These are phyloP conservation scores for Ellobius talpinus DNA, from an alignment of 2,113 vertebrate genomes.

Conservation along the genomic window DNA sequence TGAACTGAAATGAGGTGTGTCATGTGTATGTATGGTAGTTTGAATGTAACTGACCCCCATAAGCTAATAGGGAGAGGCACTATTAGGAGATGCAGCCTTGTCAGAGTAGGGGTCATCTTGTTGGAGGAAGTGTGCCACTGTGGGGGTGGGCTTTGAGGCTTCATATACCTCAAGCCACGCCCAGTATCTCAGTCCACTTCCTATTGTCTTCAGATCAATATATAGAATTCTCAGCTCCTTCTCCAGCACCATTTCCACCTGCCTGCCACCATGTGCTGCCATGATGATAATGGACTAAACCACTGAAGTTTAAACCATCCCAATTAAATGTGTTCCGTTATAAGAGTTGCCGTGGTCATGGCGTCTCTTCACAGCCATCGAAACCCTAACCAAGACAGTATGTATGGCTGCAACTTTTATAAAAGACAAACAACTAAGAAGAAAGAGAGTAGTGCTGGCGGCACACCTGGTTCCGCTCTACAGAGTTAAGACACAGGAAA, in stretches of 20 bases:
- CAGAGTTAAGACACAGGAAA: fast-evolving
- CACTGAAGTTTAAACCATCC: background rate
- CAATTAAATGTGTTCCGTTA: background rate
- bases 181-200: background rate
- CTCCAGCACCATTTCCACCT: background rate
- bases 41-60: background rate
- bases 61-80: background rate
- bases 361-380: background rate
- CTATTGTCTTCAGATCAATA: background rate
- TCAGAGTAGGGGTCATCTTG: background rate
- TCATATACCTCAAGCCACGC: background rate
- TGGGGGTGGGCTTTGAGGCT: background rate
- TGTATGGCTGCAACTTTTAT: fast-evolving
- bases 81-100: background rate
- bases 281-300: background rate
- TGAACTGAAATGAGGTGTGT: fast-evolving
- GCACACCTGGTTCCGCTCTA: fast-evolving
- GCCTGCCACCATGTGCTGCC: background rate
- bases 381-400: background rate
- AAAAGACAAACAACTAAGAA: fast-evolving
- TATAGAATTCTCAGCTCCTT: background rate
- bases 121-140: background rate
- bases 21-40: fast-evolving
- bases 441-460: fast-evolving
- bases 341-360: background rate